A percentile compares a stretch with the other conserved stretches of the same genome.
phyloP scores from a whole-genome alignment of 2,113 vertebrate species.

The Mus musculus region GRCm39 chr17:85395001-85395500 shows the following conservation, averaged over 20 bases:
- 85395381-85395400: neutral
- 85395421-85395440: constrained; percentile 7
- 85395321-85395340: neutral
- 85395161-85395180: constrained; percentile 24
- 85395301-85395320: neutral
- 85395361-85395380: neutral
- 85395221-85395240: neutral
- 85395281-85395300: neutral
- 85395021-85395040: neutral
- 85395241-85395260: neutral
- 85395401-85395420: constrained; percentile 3
- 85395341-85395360: neutral
- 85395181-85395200: constrained; percentile 48
- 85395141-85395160: neutral
- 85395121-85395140: neutral
- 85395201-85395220: neutral
- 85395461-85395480: constrained; percentile 43
- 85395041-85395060: neutral
- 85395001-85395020: neutral
- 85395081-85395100: neutral
- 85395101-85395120: neutral
- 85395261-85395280: neutral
- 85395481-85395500: constrained; percentile 24
- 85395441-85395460: constrained; percentile 32
- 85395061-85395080: neutral